Base-by-base conservation (phyloP, 2,888 invertebrate genomes). In the Nebria brevicollis region DNA sequence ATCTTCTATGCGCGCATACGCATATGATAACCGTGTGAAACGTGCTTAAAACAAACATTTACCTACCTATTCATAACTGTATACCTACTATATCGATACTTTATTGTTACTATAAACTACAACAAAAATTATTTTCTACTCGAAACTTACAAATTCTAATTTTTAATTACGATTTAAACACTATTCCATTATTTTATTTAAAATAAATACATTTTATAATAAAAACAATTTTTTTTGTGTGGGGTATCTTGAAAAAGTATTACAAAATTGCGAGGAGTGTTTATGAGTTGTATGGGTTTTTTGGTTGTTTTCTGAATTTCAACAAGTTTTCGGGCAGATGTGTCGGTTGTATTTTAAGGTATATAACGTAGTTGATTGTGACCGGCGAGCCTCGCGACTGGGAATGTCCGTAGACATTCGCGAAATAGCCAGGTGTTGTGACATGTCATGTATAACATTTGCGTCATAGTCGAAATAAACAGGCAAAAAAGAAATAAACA, bases 361-460 rank as follows among this genome's bases (percentile, higher is more conserved):
- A 43, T 43, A 79, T 74, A 79, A 79, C 66, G 43, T 42, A 41
- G 73, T 6, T 42, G 78, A 66, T 74, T 79, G 74, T 79, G 77
- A 64, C 77, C 20, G 20, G 20, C 20, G 20, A 20, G 20, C 20
- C 20, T 0, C 20, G 20, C 20, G 20, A 20, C 20, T 73, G 77
- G 65, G 77, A 77, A 77, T 77, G 77, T 66, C 20, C 20, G 34
- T 66, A 20, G 73, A 77, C 77, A 84, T 85, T 85, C 84, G 83
- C 83, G 84, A 82, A 83, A 83, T 82, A 82, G 82, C 85, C 86
- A 86, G 85, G 85, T 85, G 85, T 85, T 85, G 84, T 85, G 84
- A 85, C 85, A 85, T 83, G 85, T 86, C 86, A 86, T 86, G 85
- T 86, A 85, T 86, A 86, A 86, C 85, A 85, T 85, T 86, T 86